Base-by-base conservation (phyloP, 2,113 vertebrate species). In the Australoheros scitulus region DNA sequence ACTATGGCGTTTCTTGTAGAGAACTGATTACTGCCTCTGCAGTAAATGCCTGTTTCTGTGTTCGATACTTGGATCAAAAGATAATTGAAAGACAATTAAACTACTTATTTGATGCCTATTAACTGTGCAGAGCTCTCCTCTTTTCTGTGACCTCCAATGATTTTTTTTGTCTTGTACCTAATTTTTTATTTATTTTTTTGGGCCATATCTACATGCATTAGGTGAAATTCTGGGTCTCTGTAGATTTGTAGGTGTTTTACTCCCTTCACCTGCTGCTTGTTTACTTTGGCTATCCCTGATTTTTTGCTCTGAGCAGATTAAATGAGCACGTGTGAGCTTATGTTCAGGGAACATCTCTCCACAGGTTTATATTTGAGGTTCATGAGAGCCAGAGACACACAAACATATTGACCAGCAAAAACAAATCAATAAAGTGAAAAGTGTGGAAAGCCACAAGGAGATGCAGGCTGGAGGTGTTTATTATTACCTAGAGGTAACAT, bases 341-440 rank as follows among this genome's bases (percentile, higher is more conserved):
- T 52, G 58, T 77, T 61, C 32, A 6, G 11, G 38, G 41, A 76
- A 24, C 7, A 18, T 15, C 24, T 74, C 17, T 70, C 38, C 34
- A n/a, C 43, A 10, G 32, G 18, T 83, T 63, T 76, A 26, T 76
- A 36, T 64, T 22, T 76, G 60, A 36, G 55, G 52, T 80, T 58
- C 7, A 59, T 47, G 58, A 89, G 70, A 83, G 22, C 34, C 4
- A 1, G 22, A 70, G 74, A 29, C 26, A 24, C 29, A 20, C 55
- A 84, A 84, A 82, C 80, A 78, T 55, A 81, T 32, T 74, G 80
- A 80, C 72, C 87, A 9, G 32, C 43, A 76, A 81, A 80, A 79
- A 79, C 72, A 80, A 83, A 87, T 86, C 64, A 34, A 72, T 70
- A 76, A 58, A 52, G 15, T 32, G 26, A 60, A 77, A 77, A 58